Evolutionary conservation across 2,113 vertebrate genomes (phyloP), one percentile per base, ranked within the genome.

Genomic region (Hippocampus zosterae): DNA sequence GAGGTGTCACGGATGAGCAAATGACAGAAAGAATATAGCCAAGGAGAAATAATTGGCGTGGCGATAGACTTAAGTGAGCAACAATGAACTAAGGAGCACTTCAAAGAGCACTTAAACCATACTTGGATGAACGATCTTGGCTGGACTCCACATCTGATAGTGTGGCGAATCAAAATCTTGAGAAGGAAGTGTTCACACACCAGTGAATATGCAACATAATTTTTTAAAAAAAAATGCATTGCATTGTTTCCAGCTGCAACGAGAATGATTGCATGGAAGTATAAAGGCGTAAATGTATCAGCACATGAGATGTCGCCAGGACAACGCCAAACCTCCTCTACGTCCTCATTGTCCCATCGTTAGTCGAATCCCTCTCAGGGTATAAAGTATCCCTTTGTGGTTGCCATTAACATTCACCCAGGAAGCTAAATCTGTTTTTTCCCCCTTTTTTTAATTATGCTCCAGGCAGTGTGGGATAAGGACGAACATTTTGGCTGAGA

Each of bases 361-460:
- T 27, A 33, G 66, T 70, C 73, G 79, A 78, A 81, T 77, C 65
- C 71, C 69, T 75, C 63, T 79, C 61, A 60, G 73, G 68, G 78
- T 81, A 85, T 87, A 80, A 80, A 73, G 82, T 86, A 86, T 88
- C 81, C 67, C 66, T 77, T 59, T 88, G 84, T 79, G 83, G 84
- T 89, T 74, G 78, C 78, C 80, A 88, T 82, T 71, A 80, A 86
- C 80, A 80, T 85, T 90, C 89, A 90, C 88, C 86, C 88, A 89
- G 89, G 87, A 91, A 89, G 88, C 82, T 80, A 80, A 88, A 86
- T 86, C 88, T 71, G 69, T 69, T 82, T 86, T 57, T 81, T 81
- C 1, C 1, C 33, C 74, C 79, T 76, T 84, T 86, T 72, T 82
- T 81, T 87, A 88, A 88, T 88, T 85, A 85, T 86, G 77, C 76